Base-by-base conservation (phyloP, 1,140 invertebrate genomes). In the Frieseomelitta varia region DNA sequence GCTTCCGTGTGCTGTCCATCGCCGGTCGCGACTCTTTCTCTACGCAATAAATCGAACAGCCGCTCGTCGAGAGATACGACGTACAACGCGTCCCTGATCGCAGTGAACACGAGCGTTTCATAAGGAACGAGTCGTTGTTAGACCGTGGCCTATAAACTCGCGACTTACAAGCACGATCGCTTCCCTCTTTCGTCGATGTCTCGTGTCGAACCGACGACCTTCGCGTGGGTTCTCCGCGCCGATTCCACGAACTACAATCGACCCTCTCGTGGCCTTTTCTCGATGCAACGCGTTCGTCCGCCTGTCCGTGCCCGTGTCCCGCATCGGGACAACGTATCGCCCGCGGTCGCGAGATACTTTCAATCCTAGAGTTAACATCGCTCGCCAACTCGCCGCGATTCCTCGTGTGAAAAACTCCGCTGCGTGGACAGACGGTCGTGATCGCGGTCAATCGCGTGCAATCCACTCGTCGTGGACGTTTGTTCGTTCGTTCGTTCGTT, bases 131-230 rank as follows among this genome's bases (percentile, higher is more conserved):
- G 24, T 58, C 73, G 81, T 77, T 82, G 81, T 82, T 82, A 82
- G 73, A 73, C 81, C 81, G 63, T 78, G 75, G 55, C 61, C 76
- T 84, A 79, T 84, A 84, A 84, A 84, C 75, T 84, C 73, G 67
- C 81, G 81, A 85, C 61, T 85, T 75, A 79, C 63, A 87, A 80
- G 80, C 84, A 77, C 69, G 80, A 72, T 63, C 76, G 76, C 71
- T 84, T 86, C 61, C 34, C 68, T 85, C 75, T 85, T 79, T 85
- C 77, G 53, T 67, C 76, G 34, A 65, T 72, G 78, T 80, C 81
- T 77, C 73, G 73, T 56, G 73, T 21, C 58, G 79, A 53, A 73
- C 47, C 61, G 72, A 15, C 67, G 58, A 84, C 75, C 74, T 79
- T 73, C 78, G 76, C 77, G 71, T 84, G 51, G 72, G 69, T 76